Percentiles rank a stretch among this genome's conserved stretches.
phyloP scores from a whole-genome alignment of 2,113 vertebrate species.

The Malaclemys terrapin region DNA sequence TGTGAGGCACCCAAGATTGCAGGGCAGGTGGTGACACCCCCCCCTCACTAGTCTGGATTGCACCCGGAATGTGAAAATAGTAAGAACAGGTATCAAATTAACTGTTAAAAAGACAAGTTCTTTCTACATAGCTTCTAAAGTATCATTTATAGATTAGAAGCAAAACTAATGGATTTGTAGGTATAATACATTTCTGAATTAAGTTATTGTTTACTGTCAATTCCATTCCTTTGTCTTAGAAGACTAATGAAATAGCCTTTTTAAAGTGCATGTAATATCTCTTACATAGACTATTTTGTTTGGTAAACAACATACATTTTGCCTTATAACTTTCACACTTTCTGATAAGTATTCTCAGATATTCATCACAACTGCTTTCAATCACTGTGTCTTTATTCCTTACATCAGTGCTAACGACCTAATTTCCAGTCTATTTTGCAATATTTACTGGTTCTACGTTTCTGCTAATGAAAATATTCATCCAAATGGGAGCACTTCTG shows the following conservation, averaged over 20 bases:
- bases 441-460: neutral
- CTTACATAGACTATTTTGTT: neutral
- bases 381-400: neutral
- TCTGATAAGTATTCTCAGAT: neutral
- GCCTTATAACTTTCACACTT: neutral
- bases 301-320: neutral
- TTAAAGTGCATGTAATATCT: neutral
- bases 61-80: neutral
- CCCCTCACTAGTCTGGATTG: neutral
- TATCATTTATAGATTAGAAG: neutral
- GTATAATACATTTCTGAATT: neutral
- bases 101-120: neutral
- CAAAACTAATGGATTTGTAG: neutral
- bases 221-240: neutral
- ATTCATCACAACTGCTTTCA: neutral
- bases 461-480: neutral
- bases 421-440: neutral
- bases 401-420: neutral
- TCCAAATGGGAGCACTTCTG: neutral
- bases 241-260: neutral
- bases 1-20: neutral
- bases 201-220: neutral
- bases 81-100: neutral
- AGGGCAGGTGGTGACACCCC: neutral
- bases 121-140: neutral